phyloP scores from a whole-genome alignment of 2,888 invertebrate genomes.

The Eupithecia tripunctaria region DNA sequence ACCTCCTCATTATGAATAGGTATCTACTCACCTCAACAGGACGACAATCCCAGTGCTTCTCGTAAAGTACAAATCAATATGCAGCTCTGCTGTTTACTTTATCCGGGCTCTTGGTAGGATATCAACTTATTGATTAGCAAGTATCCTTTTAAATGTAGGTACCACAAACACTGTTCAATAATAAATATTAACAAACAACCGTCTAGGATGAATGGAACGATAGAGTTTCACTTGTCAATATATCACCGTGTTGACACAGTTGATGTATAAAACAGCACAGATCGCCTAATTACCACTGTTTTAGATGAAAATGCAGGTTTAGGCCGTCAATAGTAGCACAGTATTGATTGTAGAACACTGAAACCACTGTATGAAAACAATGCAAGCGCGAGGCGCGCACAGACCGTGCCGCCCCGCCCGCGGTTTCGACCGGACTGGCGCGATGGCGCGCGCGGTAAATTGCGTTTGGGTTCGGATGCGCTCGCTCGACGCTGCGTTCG shows the following conservation, averaged over 20 bases:
- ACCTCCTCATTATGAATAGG: not conserved
- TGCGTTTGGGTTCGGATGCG: constrained; percentile 62
- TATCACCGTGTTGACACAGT: constrained; percentile 58
- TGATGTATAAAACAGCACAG: constrained; percentile 38
- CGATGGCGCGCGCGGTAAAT: constrained; percentile 42
- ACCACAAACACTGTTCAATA: constrained; percentile 74
- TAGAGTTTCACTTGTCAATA: constrained; percentile 82
- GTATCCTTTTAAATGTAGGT: constrained; percentile 68
- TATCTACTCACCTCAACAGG: constrained; percentile 63
- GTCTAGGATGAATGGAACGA: constrained; percentile 68
- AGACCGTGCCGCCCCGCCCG: constrained; percentile 83
- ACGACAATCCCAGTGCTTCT: constrained; percentile 65
- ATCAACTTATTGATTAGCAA: constrained; percentile 80
- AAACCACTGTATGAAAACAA: constrained; percentile 79
- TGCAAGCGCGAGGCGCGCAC: constrained; percentile 81
- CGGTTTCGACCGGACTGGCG: constrained; percentile 77
- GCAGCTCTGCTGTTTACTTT: constrained; percentile 69
- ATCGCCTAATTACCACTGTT: constrained; percentile 21
- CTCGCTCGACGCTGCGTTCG: constrained; percentile 67
- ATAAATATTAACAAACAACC: constrained; percentile 68
- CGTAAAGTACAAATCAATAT: constrained; percentile 77
- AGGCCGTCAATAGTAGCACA: constrained; percentile 68
- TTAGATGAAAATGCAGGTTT: constrained; percentile 49
- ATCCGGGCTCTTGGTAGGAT: constrained; percentile 62
- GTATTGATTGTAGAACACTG: constrained; percentile 72